Evolutionary conservation across 2,888 invertebrate species (phyloP).

Genomic region (Lithodes maja): DNA sequence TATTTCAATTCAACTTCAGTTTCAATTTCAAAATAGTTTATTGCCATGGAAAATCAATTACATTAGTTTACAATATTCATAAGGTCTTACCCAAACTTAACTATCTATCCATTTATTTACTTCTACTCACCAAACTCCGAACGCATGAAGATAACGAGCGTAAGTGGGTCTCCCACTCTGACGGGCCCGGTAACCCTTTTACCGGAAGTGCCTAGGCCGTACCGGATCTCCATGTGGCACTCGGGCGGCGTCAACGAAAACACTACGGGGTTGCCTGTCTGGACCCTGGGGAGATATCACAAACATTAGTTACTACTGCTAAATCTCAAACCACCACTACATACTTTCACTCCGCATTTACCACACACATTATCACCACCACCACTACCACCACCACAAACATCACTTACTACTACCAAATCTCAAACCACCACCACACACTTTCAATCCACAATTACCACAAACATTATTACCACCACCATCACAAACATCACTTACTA

Average conservation of each 20-base stretch:
- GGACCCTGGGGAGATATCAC: constrained; percentile 80
- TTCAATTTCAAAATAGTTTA: neutral
- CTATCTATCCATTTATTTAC: neutral
- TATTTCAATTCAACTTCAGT: neutral
- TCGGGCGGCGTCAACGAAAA: constrained; percentile 95
- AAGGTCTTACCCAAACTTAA: neutral
- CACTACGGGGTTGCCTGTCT: constrained; percentile 94
- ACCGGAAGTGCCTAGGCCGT: constrained; percentile 91
- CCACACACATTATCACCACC: no score
- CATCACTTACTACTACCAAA: no score
- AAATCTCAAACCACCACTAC: no score
- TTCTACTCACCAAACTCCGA: constrained; percentile 87
- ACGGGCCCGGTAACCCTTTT: constrained; percentile 91
- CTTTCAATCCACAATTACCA: no score
- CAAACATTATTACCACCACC: no score
- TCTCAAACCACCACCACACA: no score
- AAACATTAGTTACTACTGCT: no score
- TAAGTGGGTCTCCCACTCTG: constrained; percentile 92
- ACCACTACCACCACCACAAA: no score
- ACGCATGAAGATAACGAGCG: constrained; percentile 94
- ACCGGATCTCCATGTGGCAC: constrained; percentile 96
- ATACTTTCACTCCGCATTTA: no score
- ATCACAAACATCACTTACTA: no score
- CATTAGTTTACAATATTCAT: no score
- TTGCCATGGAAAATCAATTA: neutral